These are phyloP conservation scores for Mirza zaza DNA, from an alignment of 2,113 vertebrate species.

Conservation along the genomic window DNA sequence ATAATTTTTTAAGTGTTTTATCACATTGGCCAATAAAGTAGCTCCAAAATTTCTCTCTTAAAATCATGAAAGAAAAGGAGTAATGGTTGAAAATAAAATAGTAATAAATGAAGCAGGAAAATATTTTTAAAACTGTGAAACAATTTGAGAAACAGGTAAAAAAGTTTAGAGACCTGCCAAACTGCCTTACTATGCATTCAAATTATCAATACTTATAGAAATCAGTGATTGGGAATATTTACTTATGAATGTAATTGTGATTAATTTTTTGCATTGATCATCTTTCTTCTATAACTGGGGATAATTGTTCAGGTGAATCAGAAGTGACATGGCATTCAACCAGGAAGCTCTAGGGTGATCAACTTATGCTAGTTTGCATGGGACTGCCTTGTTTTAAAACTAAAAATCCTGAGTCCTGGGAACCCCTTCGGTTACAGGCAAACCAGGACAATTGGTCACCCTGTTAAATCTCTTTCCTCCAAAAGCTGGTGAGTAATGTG, in stretches of 20 bases:
- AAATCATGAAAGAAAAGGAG: not conserved
- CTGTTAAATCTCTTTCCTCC: not conserved
- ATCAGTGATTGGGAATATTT: not conserved
- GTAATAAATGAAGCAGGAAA: not conserved
- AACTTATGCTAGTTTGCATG: not conserved
- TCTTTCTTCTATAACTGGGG: not conserved
- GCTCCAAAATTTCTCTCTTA: not conserved
- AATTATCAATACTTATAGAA: not conserved
- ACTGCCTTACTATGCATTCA: not conserved
- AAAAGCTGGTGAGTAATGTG: not conserved
- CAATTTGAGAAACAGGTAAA: conserved; percentile 6
- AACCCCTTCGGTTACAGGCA: not conserved
- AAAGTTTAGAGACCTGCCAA: not conserved
- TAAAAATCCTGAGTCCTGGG: not conserved
- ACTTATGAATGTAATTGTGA: not conserved
- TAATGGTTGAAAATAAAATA: not conserved
- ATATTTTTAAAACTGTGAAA: not conserved
- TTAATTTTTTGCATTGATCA: not conserved
- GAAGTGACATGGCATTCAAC: not conserved
- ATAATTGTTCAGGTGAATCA: not conserved
- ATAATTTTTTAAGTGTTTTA: not conserved
- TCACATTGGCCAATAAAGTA: not conserved
- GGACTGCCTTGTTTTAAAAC: not conserved
- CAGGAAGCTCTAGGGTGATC: not conserved
- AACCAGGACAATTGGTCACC: not conserved